Evolutionary conservation across 2,797 vertebrate species (phyloP), one percentile per base, ranked within the genome.

Genomic region (Etheostoma perlongum): DNA sequence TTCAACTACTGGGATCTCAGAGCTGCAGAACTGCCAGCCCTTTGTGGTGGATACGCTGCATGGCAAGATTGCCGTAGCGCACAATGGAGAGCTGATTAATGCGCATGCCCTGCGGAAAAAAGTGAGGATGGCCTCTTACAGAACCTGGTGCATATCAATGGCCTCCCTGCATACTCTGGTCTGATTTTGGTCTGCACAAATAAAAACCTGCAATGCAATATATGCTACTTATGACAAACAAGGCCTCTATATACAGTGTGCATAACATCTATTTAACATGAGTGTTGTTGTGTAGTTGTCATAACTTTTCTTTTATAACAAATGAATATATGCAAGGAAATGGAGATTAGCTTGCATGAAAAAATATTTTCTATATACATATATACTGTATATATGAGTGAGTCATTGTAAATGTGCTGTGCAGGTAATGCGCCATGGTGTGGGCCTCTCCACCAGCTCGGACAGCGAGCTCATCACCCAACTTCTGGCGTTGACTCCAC

Each of bases 391-490:
- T 14, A 9, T 44, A 44, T 44, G 19, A 49, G n/a, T 49, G 1
- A 40, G 3, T 67, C 25, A 23, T 21, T 62, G 2, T 57, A 5
- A 72, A 30, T 76, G 33, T 89, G 51, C 47, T 0, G 11, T 74
- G 23, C 89, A 99, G 98, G 96, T 99, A 13, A 96, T 99, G 96
- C 94, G 97, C 21, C 98, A 99, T 2, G 98, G 98, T 1, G 96
- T 99, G 2, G 98, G 98, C 53, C 95, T 99, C n/a, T 99, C 98
- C 0, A 99, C 98, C 67, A 96, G 97, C 82, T 99, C 98, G 42
- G 98, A 99, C 90, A 99, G 98, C 54, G 98, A 99, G 74, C 95
- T 99, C 83, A 99, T 99, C 86, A 99, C 97, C 14, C 98, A 99
- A 87, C 95, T 99, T 72, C 94, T 99, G 92, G 98, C 98, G 0